Conservation (phyloP, 2,797 vertebrate species). For the Diglossa cyanea region DNA sequence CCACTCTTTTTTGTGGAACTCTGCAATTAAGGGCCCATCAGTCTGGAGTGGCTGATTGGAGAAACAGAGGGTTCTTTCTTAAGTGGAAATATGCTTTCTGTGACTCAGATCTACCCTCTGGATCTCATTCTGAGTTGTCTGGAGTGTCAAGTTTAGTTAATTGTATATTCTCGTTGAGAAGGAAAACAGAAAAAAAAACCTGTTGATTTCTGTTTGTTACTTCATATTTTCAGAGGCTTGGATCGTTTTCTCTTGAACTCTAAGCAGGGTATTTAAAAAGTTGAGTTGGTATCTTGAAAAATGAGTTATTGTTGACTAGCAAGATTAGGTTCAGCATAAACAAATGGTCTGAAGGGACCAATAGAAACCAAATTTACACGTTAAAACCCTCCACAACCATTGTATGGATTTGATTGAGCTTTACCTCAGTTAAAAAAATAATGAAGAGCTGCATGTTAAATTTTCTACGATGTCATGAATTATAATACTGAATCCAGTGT, state of each 20-base stretch:
- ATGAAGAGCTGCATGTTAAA: conserved; percentile 58
- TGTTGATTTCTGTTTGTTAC: conserved; percentile 22
- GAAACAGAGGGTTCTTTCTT: conserved; percentile 55
- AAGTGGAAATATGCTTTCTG: conserved; percentile 51
- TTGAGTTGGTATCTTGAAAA: conserved; percentile 2
- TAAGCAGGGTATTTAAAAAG: conserved; percentile 15
- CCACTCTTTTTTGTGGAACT: conserved; percentile 45
- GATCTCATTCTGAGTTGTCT: conserved; percentile 57
- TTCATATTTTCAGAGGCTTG: conserved; percentile 24
- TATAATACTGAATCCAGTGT: conserved; percentile 61
- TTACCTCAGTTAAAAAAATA: conserved; percentile 67
- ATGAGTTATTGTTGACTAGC: conserved; percentile 66
- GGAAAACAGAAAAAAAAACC: neutral
- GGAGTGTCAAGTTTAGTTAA: conserved; percentile 54
- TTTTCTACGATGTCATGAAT: conserved; percentile 67
- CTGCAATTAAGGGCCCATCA: conserved; percentile 68
- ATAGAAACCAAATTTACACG: conserved; percentile 46
- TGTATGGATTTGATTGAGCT: conserved; percentile 61
- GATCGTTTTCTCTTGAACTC: conserved; percentile 45
- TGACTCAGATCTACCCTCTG: conserved; percentile 47
- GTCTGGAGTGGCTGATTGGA: conserved; percentile 31
- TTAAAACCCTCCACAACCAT: neutral
- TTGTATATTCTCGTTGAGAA: conserved; percentile 25
- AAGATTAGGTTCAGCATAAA: conserved; percentile 60
- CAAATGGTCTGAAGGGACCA: conserved; percentile 42